Conservation (phyloP, 1,140 invertebrate genomes). For the Lordiphosa collinella region DNA sequence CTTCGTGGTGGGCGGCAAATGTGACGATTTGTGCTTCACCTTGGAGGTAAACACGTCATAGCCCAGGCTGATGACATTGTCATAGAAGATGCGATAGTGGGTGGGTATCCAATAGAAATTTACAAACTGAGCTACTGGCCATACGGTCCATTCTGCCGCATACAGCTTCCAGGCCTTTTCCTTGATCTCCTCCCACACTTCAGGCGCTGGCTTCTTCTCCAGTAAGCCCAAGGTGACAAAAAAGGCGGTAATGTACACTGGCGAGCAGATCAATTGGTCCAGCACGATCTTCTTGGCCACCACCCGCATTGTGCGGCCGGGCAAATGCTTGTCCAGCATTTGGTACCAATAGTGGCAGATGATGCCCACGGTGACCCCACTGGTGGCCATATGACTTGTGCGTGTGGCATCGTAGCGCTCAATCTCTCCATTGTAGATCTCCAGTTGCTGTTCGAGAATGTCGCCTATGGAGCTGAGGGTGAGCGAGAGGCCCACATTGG, state of each 20-base stretch:
- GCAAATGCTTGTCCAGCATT: constrained; percentile 84
- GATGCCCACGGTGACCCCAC: constrained; percentile 88
- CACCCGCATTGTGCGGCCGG: constrained; percentile 84
- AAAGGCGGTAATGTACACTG: constrained; percentile 89
- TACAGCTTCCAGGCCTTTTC: constrained; percentile 90
- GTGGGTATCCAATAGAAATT: constrained; percentile 94
- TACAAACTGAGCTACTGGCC: constrained; percentile 91
- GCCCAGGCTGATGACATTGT: constrained; percentile 93
- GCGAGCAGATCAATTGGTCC: constrained; percentile 94
- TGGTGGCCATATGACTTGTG: constrained; percentile 89
- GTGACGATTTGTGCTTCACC: constrained; percentile 85
- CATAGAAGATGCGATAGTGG: constrained; percentile 92
- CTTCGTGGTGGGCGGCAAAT: constrained; percentile 21
- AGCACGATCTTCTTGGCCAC: constrained; percentile 92
- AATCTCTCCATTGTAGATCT: constrained; percentile 84
- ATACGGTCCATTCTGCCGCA: constrained; percentile 88
- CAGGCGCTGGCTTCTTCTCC: constrained; percentile 83
- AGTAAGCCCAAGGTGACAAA: constrained; percentile 88
- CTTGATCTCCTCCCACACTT: constrained; percentile 87
- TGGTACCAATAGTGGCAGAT: constrained; percentile 93
- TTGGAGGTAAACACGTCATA: constrained; percentile 96
- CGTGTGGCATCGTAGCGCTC: constrained; percentile 84
- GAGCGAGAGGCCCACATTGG: constrained; percentile 91
- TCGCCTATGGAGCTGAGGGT: constrained; percentile 89
- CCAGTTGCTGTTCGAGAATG: constrained; percentile 91